Evolutionary conservation across 2,113 vertebrate genomes (phyloP).

Genomic region (Colinus virginianus): DNA sequence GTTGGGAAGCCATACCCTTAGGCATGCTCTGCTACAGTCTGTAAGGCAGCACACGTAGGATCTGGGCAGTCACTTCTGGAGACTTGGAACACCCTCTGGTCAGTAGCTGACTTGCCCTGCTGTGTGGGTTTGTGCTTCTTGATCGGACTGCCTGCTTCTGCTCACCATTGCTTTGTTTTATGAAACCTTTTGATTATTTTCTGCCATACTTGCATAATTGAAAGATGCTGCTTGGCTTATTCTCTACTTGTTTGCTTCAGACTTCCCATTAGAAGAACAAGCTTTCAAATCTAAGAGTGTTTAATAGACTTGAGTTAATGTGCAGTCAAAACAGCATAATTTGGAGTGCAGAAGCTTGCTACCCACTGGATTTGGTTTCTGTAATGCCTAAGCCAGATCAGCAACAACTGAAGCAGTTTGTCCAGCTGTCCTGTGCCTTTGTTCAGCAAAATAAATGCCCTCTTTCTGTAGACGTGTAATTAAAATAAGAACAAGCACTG

Average conservation of each 20-base stretch:
- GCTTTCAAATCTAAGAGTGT: neutral
- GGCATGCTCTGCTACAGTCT: neutral
- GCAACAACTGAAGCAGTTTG: neutral
- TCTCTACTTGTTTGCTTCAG: neutral
- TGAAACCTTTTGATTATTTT: neutral
- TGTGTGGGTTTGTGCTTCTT: neutral
- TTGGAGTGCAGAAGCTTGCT: neutral
- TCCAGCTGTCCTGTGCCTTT: neutral
- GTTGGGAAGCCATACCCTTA: neutral
- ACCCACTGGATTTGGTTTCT: rapidly evolving
- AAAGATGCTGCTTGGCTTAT: neutral
- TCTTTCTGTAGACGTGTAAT: neutral
- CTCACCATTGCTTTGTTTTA: neutral
- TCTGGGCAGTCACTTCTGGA: neutral
- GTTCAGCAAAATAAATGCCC: neutral
- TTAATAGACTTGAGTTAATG: neutral
- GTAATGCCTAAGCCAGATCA: neutral
- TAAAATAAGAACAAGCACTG: neutral
- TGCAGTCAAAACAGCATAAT: neutral
- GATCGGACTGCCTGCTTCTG: neutral
- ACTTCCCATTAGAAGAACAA: neutral
- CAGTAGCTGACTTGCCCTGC: conserved; percentile 10
- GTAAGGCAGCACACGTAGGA: neutral
- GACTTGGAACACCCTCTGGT: conserved; percentile 19
- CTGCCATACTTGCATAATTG: neutral